A percentile compares a stretch with the other conserved stretches of the same genome.
Evolutionary conservation across 2,888 invertebrate genomes (phyloP).

Genomic region (Nebria salina): DNA sequence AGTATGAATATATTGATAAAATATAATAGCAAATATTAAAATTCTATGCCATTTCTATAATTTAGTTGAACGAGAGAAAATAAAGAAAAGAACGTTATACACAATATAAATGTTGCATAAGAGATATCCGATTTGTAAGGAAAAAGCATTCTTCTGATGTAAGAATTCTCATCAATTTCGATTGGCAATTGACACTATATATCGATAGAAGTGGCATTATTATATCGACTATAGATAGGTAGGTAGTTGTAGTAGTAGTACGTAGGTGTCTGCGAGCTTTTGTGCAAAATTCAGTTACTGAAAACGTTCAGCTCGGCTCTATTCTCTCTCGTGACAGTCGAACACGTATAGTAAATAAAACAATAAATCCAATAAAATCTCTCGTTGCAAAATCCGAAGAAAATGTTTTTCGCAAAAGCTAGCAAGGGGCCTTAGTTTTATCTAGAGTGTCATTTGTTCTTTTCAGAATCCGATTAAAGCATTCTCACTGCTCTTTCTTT

Average conservation of each 20-base stretch:
- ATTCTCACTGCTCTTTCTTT: background rate
- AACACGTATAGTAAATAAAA: background rate
- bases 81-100: too few relatives aligned
- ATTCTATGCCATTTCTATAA: too few relatives aligned
- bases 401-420: background rate
- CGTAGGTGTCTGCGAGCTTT: background rate
- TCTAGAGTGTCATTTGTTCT: background rate
- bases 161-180: background rate
- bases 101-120: too few relatives aligned
- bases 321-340: background rate
- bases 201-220: background rate
- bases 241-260: background rate
- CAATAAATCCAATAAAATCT: slow-evolving; percentile 1
- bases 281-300: background rate
- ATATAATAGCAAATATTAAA: background rate
- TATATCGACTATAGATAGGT: background rate
- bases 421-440: background rate
- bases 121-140: too few relatives aligned
- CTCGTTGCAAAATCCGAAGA: background rate
- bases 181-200: background rate
- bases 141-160: background rate
- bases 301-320: background rate
- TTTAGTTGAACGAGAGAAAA: too few relatives aligned
- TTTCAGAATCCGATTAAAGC: background rate
- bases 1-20: too few relatives aligned